Evolutionary conservation across 2,797 vertebrate genomes (phyloP).

Genomic region (Urophycis tenuis): DNA sequence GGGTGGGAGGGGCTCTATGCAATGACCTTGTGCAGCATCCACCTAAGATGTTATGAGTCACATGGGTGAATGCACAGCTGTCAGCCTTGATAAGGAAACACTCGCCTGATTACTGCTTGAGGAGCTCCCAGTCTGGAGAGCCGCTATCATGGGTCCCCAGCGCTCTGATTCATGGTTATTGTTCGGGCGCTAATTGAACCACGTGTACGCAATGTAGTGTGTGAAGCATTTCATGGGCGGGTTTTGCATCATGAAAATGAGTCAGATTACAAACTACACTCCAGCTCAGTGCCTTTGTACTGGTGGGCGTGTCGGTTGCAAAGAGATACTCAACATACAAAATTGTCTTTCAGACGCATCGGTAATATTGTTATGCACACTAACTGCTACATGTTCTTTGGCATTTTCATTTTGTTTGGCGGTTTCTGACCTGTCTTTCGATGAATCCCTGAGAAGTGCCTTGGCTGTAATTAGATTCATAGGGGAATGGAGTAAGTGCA

Average conservation of each 20-base stretch:
- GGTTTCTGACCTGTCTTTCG: neutral
- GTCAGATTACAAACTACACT: conserved; percentile 1
- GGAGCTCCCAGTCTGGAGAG: conserved; percentile 37
- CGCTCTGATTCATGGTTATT: conserved; percentile 56
- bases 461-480: conserved; percentile 51
- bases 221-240: neutral
- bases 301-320: neutral
- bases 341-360: neutral
- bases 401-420: neutral
- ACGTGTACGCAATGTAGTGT: neutral
- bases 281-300: neutral
- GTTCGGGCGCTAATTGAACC: conserved; percentile 37
- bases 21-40: conserved; percentile 43
- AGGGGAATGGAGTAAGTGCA: conserved; percentile 45
- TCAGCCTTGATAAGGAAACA: conserved; percentile 63
- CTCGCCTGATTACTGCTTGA: conserved; percentile 59
- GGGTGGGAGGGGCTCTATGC: neutral
- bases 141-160: conserved; percentile 22
- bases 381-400: neutral
- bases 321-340: neutral
- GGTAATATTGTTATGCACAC: neutral
- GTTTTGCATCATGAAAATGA: neutral
- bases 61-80: conserved; percentile 59
- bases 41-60: conserved; percentile 59
- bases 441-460: conserved; percentile 17